These are phyloP conservation scores for Tachina lurida DNA, from an alignment of 2,888 invertebrate genomes.

Conservation along the genomic window DNA sequence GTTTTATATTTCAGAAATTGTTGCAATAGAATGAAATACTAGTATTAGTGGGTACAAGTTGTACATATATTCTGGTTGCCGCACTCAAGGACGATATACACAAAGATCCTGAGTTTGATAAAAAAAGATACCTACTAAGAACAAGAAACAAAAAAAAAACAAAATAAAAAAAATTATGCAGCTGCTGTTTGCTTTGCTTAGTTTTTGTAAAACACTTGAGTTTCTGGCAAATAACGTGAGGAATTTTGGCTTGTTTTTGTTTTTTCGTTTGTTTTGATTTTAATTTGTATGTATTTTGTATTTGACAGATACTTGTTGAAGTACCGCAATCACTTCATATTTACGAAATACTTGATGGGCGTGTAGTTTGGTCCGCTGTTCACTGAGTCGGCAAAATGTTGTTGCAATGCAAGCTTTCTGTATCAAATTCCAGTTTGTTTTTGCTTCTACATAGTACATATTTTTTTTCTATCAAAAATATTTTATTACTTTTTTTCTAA, in stretches of 20 bases:
- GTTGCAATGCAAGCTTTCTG: constrained; percentile 53
- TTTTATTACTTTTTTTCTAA: constrained; percentile 49
- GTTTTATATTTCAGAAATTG: constrained; percentile 47
- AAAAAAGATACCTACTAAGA: not conserved
- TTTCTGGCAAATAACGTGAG: constrained; percentile 34
- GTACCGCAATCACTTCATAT: constrained; percentile 63
- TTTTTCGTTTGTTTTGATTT: constrained; percentile 49
- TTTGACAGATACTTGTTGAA: constrained; percentile 66
- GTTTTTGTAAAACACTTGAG: constrained; percentile 40
- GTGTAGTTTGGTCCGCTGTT: constrained; percentile 39
- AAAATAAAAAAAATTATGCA: constrained; percentile 22
- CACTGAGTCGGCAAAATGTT: constrained; percentile 50
- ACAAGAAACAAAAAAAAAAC: constrained; percentile 5
- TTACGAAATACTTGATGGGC: constrained; percentile 13
- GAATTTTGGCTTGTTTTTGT: not conserved
- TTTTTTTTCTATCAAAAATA: constrained; percentile 46
- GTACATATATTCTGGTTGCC: not conserved
- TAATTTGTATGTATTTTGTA: constrained; percentile 16
- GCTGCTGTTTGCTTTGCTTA: constrained; percentile 50
- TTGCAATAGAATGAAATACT: constrained; percentile 46
- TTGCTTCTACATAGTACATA: too few species aligned
- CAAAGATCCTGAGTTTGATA: constrained; percentile 25
- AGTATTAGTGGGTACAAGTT: not conserved
- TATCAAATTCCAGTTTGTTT: constrained; percentile 59
- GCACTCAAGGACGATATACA: constrained; percentile 62